These are phyloP conservation scores for Steatornis caripensis DNA, from an alignment of 2,113 vertebrate species.

Conservation along the genomic window DNA sequence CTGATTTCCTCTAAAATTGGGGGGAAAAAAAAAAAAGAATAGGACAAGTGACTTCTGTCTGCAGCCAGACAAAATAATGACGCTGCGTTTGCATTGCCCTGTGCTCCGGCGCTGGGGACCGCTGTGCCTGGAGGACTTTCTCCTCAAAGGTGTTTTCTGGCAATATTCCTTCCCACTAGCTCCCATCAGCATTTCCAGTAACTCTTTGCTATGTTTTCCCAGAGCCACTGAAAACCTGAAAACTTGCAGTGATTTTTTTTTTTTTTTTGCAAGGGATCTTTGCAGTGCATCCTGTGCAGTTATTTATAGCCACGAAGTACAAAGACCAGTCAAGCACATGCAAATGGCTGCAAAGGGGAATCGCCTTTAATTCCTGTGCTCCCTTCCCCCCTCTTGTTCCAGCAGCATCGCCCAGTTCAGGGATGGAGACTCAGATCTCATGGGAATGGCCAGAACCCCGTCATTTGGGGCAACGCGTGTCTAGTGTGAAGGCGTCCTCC, in stretches of 20 bases:
- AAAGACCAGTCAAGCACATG: background rate
- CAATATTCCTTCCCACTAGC: background rate
- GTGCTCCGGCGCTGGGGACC: background rate
- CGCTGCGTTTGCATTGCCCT: background rate
- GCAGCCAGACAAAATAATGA: background rate
- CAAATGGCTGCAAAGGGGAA: background rate
- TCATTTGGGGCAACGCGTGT: background rate
- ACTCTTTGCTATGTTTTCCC: background rate
- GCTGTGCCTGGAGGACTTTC: background rate
- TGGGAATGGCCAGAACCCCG: background rate
- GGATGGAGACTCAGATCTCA: background rate
- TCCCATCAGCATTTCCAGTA: background rate
- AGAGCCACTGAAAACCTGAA: background rate
- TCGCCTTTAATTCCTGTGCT: background rate
- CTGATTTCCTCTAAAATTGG: background rate
- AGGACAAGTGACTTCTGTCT: background rate
- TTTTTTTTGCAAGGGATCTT: background rate
- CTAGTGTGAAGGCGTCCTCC: background rate
- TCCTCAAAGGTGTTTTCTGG: background rate
- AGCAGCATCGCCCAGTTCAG: rapidly evolving
- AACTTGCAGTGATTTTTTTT: too few species aligned
- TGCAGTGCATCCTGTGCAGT: background rate
- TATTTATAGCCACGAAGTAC: background rate
- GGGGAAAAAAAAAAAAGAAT: too few species aligned
- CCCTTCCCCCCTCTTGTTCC: background rate